Evolutionary conservation across 2,888 invertebrate genomes (phyloP).

Genomic region (Apeira syringaria): DNA sequence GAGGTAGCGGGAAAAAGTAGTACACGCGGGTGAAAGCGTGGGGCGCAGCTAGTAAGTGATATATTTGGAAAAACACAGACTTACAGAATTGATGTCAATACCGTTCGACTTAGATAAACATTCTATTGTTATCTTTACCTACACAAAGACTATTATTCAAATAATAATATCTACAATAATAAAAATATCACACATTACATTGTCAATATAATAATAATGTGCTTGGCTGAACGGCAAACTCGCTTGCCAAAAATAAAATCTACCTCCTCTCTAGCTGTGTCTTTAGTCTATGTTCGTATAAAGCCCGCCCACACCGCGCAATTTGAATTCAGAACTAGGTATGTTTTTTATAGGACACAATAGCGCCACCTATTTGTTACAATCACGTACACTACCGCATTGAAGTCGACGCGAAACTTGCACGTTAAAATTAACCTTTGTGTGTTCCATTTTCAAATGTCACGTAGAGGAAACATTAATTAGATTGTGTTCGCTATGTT

Average conservation of each 20-base stretch:
- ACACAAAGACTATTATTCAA: too few relatives aligned
- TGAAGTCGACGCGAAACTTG: constrained; percentile 53
- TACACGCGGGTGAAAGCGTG: too few relatives aligned
- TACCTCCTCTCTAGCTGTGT: too few relatives aligned
- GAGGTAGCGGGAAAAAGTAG: too few relatives aligned
- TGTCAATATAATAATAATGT: too few relatives aligned
- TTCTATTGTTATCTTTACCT: too few relatives aligned
- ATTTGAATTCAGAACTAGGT: constrained; percentile 40
- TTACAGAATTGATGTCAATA: too few relatives aligned
- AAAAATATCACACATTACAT: too few relatives aligned
- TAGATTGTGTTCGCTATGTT: constrained; percentile 27
- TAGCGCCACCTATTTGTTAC: constrained; percentile 57
- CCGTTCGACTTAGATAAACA: too few relatives aligned
- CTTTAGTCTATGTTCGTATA: constrained; percentile 20
- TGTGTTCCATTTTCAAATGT: constrained; percentile 54
- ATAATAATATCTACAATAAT: too few relatives aligned
- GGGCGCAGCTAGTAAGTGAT: too few relatives aligned
- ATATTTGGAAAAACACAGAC: too few relatives aligned
- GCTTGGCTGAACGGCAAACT: constrained; percentile 4
- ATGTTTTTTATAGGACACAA: constrained; percentile 52
- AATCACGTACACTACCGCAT: constrained; percentile 60
- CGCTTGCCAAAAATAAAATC: constrained; percentile 12
- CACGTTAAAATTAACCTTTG: constrained; percentile 54
- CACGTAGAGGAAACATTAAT: constrained; percentile 59
- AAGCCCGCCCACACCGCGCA: constrained; percentile 41